Evolutionary conservation across 2,797 vertebrate species (phyloP), one percentile per base, ranked within the genome.

Genomic region (Cossypha caffra): DNA sequence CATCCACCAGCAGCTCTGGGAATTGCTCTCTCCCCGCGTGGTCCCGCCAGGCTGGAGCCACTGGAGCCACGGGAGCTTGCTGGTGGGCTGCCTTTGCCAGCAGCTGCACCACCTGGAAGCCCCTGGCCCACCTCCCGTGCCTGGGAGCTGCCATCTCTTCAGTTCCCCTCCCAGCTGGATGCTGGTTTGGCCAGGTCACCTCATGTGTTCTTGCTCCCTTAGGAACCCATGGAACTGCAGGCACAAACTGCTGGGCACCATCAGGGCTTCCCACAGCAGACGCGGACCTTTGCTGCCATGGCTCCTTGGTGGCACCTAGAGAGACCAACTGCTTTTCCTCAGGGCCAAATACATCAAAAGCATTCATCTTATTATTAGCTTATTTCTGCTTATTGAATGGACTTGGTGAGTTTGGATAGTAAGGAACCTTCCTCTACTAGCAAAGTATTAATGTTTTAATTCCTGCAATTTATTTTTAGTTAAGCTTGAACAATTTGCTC

Each of bases 201-300:
- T 40, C 29, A 8, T 13, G 7, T 15, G 67, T n/a, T 73, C 14
- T 47, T 35, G 20, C 10, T 68, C 23, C 13, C 10, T 16, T n/a
- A 43, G 11, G 14, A 16, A 47, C 5, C 4, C n/a, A 15, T 0
- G 0, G 40, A 52, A 5, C 47, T 21, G 40, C 0, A 0, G 33
- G n/a, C 3, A 0, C 23, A 50, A 29, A 40, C 51, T n/a, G 4
- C 38, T 88, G 25, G 4, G 4, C 35, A 42, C 24, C 18, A 17
- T 12, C 10, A 26, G 17, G 25, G 37, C 13, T 29, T 75, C 55
- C 29, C 37, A 19, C 38, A 45, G 37, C 43, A 74, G 13, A 9
- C 1, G 0, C 5, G 9, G 42, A 13, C 11, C 26, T 67, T 78
- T 75, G 31, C 31, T 66, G 18, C 40, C 2, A 0, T 19, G 59